A percentile compares a stretch with the other conserved stretches of the same genome.
These are phyloP conservation scores for Myxocyprinus asiaticus DNA, from an alignment of 2,113 vertebrate genomes.

Conservation along the genomic window DNA sequence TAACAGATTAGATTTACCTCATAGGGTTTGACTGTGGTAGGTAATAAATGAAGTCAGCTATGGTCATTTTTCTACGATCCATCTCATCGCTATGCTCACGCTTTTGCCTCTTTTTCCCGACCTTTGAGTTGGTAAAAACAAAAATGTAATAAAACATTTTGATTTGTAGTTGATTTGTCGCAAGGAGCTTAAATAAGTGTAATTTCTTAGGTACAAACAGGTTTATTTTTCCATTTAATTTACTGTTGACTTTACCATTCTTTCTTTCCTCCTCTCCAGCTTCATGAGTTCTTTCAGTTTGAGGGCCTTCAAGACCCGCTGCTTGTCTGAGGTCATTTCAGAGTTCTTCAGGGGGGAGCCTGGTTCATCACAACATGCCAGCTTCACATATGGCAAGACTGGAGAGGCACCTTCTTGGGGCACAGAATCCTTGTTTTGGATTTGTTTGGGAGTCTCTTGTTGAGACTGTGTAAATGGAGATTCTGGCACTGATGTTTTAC, in stretches of 20 bases:
- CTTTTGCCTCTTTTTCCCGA: constrained; percentile 64
- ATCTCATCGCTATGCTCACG: constrained; percentile 61
- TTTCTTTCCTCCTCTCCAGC: constrained; percentile 80
- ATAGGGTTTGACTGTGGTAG: constrained; percentile 85
- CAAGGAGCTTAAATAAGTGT: too few relatives aligned
- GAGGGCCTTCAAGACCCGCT: constrained; percentile 78
- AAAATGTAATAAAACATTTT: background rate
- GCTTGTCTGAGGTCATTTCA: constrained; percentile 36
- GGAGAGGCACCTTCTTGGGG: background rate
- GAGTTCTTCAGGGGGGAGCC: constrained; percentile 6
- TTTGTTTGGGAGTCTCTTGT: constrained; percentile 15
- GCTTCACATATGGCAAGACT: background rate
- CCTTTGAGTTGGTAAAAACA: constrained; percentile 52
- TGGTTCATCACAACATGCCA: constrained; percentile 11
- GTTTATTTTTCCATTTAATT: background rate
- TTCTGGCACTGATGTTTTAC: constrained; percentile 2
- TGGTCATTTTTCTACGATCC: constrained; percentile 85
- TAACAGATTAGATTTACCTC: constrained; percentile 73
- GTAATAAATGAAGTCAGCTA: constrained; percentile 87
- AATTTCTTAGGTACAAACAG: too few relatives aligned
- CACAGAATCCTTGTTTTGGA: background rate
- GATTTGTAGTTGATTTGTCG: too few relatives aligned
- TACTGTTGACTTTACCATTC: constrained; percentile 62
- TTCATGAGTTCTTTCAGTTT: constrained; percentile 83
- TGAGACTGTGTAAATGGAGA: constrained; percentile 23